A percentile compares a stretch with the other conserved stretches of the same genome.
These are phyloP conservation scores for Zelleria hepariella DNA, from an alignment of 2,888 invertebrate genomes.

Conservation along the genomic window DNA sequence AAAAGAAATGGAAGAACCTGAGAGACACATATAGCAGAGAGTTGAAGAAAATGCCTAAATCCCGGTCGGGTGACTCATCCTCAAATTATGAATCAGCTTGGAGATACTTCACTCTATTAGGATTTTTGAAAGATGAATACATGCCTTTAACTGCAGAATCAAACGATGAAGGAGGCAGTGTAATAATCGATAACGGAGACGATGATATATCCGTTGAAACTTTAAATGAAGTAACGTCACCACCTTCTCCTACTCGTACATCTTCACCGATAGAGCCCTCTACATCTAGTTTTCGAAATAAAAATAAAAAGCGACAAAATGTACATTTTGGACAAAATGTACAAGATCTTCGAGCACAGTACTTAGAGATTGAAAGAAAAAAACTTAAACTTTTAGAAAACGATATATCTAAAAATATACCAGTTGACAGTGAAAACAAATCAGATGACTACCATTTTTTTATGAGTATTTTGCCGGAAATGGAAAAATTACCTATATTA, in stretches of 20 bases:
- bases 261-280: not conserved
- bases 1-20: constrained; percentile 3
- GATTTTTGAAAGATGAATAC: constrained; percentile 2
- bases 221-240: not conserved
- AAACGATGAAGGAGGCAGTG: not conserved
- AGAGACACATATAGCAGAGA: not conserved
- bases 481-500: too few relatives aligned
- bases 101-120: not conserved
- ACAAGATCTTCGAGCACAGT: constrained; percentile 14
- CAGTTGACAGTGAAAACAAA: constrained; percentile 10
- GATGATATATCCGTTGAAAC: not conserved
- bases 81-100: not conserved
- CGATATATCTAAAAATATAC: constrained; percentile 5
- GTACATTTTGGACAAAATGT: too few relatives aligned
- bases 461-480: not conserved
- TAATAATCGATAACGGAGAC: not conserved
- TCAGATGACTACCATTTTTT: constrained; percentile 10
- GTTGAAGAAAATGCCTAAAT: not conserved
- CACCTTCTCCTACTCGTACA: not conserved
- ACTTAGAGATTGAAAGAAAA: constrained; percentile 12
- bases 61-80: not conserved
- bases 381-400: constrained; percentile 9
- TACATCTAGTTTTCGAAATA: not conserved
- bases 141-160: not conserved
- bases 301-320: constrained; percentile 8